phyloP scores from a whole-genome alignment of 2,113 vertebrate genomes.

The Lepidothrix coronata region DNA sequence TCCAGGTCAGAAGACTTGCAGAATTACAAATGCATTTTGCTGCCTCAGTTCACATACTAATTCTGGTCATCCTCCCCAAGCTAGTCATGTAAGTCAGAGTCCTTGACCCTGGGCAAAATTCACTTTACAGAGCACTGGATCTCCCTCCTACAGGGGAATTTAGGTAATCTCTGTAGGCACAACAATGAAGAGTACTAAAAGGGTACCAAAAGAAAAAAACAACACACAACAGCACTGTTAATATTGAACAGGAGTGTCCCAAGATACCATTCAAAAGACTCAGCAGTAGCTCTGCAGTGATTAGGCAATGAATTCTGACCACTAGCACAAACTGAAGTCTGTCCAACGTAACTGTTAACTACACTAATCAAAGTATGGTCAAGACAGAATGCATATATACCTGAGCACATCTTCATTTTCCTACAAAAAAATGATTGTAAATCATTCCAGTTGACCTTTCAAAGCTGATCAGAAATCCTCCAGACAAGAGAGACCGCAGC shows the following conservation, averaged over 20 bases:
- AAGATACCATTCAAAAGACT: background rate
- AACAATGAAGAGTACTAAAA: background rate
- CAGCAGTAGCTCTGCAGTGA: background rate
- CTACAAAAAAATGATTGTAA: background rate
- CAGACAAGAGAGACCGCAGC: background rate
- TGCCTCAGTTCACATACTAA: background rate
- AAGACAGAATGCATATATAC: background rate
- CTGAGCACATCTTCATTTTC: background rate
- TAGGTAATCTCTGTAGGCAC: background rate
- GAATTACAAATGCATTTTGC: background rate
- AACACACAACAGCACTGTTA: background rate
- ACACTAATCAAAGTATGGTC: background rate
- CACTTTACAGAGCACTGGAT: background rate
- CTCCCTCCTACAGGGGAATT: background rate
- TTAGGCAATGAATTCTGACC: background rate
- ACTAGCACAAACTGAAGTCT: background rate
- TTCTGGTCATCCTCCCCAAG: background rate
- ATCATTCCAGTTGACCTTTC: background rate
- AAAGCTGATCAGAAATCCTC: background rate
- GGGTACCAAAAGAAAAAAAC: background rate
- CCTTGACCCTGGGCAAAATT: background rate
- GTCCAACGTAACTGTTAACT: background rate
- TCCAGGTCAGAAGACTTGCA: background rate
- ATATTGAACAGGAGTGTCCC: background rate
- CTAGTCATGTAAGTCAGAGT: background rate